A percentile compares a stretch with the other conserved stretches of the same genome.
These are phyloP conservation scores for Trachymyrmex septentrionalis DNA, from an alignment of 1,140 invertebrate species.

Conservation along the genomic window DNA sequence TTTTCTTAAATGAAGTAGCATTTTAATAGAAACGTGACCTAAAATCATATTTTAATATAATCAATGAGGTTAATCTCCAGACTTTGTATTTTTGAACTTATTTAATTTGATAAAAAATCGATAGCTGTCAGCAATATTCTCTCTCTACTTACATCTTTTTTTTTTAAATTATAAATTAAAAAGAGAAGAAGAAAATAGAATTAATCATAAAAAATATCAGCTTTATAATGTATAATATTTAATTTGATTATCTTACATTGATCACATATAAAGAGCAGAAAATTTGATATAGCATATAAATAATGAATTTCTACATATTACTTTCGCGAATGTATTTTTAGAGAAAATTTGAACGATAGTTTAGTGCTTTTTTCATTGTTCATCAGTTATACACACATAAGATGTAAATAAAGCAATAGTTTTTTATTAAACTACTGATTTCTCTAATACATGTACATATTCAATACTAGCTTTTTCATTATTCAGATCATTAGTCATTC, in stretches of 20 bases:
- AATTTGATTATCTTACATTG: neutral
- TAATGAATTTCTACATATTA: neutral
- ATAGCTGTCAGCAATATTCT: neutral
- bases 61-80: neutral
- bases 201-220: neutral
- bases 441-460: neutral
- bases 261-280: neutral
- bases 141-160: neutral
- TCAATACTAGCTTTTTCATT: neutral
- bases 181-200: neutral
- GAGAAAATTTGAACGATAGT: conserved; percentile 10
- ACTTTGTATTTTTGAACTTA: neutral
- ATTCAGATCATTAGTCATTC: conserved; percentile 11
- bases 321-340: neutral
- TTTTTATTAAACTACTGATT: neutral
- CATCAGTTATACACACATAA: conserved; percentile 24
- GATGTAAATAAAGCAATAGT: neutral
- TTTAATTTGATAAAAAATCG: neutral
- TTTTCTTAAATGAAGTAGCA: neutral
- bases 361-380: neutral
- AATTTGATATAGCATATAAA: neutral
- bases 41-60: neutral
- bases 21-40: neutral
- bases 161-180: neutral
- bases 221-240: neutral